Evolutionary conservation across 2,113 vertebrate genomes (phyloP), one percentile per base, ranked within the genome.

Genomic region (Menura novaehollandiae): DNA sequence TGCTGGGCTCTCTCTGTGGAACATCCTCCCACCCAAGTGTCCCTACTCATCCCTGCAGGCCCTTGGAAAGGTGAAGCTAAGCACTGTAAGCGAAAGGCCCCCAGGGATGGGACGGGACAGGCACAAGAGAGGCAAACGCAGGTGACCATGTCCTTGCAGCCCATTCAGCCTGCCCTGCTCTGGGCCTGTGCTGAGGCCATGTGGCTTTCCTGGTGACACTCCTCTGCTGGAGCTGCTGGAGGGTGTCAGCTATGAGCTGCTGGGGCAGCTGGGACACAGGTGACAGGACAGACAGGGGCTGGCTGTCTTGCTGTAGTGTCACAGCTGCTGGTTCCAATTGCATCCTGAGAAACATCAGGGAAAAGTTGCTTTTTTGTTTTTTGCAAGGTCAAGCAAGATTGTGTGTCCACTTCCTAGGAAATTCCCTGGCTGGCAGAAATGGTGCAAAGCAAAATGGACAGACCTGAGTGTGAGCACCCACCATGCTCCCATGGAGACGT

Each of bases 11-110:
- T 75, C 41, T 35, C 41, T 63, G 73, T 27, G 55, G 58, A 56
- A 11, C 0, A 0, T n/a, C 27, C 30, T 71, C 30, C 51, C 43
- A 35, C 11, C 6, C 27, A 52, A 47, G 41, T 13, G 33, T n/a
- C 46, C 18, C 49, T 16, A 15, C 41, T 46, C 17, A 43, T 39
- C 37, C 35, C 37, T 62, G 22, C 46, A 79, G 41, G 21, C 12
- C 24, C 56, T 60, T 47, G 27, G 37, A 43, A 74, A 79, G 10
- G 51, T 6, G 7, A 51, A 28, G 75, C 41, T 39, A 30, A 79
- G 24, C 32, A 44, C 30, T 37, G 35, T 4, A 47, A 60, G 26
- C 22, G 66, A 75, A 83, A 8, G 26, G 15, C 17, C 56, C 19
- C 23, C 7, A 23, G 30, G 33, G 53, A 24, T 9, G 43, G 52